Base-by-base conservation (phyloP, 30 jellyfish, hydroid and myxozoan genomes). In the Rhopilema esculentum region DNA sequence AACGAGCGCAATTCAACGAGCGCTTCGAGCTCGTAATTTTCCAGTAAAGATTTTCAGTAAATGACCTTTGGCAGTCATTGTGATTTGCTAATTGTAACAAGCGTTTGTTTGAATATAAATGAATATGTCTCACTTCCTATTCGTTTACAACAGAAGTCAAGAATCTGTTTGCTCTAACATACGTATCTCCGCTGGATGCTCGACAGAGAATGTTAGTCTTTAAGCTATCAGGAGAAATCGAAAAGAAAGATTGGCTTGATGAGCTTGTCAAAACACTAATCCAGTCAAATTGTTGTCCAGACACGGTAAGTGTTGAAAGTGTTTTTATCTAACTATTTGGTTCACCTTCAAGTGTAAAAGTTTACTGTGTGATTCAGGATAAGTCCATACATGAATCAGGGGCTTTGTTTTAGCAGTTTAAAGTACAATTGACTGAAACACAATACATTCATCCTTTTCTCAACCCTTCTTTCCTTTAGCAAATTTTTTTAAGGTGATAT, bases 101-200 rank as follows among this genome's bases (percentile, higher is more conserved):
- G n/a, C n/a, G n/a, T n/a, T n/a, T n/a, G 49, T 1, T 74, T 28
- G 28, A 72, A 18, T 49, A n/a, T 23, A 31, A 24, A 29, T 30
- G 24, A 23, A 76, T 49, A 74, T 25, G 26, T 50, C 74, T 81
- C 23, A n/a, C 29, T 19, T 23, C 21, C 17, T 2, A 22, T 62
- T 1, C 75, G 17, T 70, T 83, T 73, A 40, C 6, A 52, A 1
- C 74, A 94, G 98, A 94, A 4, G 76, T 49, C 74, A 87, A 86
- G 81, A 93, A 94, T 27, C 26, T 89, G 83, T 94, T 94, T 79
- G 98, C 97, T 4, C 51, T 94, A 77, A 86, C 90, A 12, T 84
- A 94, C 89, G 97, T 72, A 16, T 88, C 95, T 4, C 91, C 83
- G 28, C 28, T 65, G 21, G 97, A 89, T 40, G 84, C 87, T 18